Conservation (phyloP, 1,140 invertebrate species). For the Pomphorhynchus laevis region DNA sequence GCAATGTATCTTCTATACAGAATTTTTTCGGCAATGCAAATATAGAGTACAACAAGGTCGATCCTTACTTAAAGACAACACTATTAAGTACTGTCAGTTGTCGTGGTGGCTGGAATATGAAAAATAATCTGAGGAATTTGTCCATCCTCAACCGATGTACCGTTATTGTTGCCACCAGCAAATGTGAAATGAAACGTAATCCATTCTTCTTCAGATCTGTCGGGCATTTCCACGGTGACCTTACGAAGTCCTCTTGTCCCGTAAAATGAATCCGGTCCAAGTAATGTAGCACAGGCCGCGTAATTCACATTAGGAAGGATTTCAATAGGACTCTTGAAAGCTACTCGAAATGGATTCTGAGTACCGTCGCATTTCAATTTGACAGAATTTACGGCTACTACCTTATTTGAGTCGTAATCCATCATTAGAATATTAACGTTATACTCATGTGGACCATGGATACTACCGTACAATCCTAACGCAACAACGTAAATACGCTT, state of each 20-base stretch:
- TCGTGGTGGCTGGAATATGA: conserved; percentile 21
- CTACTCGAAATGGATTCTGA: conserved; percentile 40
- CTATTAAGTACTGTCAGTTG: no score
- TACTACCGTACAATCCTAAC: conserved; percentile 50
- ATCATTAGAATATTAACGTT: conserved; percentile 30
- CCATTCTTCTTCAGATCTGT: conserved; percentile 32
- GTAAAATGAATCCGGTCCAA: conserved; percentile 54
- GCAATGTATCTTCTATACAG: no score
- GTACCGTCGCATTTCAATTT: conserved; percentile 42
- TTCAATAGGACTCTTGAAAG: conserved; percentile 53
- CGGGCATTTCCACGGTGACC: conserved; percentile 34
- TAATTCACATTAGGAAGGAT: conserved; percentile 40
- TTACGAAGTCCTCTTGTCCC: conserved; percentile 40
- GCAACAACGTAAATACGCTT: conserved; percentile 44
- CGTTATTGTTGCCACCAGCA: conserved; percentile 46
- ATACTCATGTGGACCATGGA: conserved; percentile 42
- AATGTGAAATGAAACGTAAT: conserved; percentile 49
- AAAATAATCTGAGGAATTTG: conserved; percentile 61
- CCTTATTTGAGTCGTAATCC: conserved; percentile 34
- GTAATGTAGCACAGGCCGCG: conserved; percentile 35
- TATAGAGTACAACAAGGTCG: no score
- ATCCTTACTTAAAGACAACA: no score
- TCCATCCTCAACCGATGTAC: conserved; percentile 50
- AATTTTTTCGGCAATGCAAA: no score
- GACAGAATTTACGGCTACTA: conserved; percentile 37